Percentiles rank a stretch among this genome's conserved stretches.
Evolutionary conservation across 2,888 invertebrate genomes (phyloP).

Genomic region (Lasioglossum oenotherae): DNA sequence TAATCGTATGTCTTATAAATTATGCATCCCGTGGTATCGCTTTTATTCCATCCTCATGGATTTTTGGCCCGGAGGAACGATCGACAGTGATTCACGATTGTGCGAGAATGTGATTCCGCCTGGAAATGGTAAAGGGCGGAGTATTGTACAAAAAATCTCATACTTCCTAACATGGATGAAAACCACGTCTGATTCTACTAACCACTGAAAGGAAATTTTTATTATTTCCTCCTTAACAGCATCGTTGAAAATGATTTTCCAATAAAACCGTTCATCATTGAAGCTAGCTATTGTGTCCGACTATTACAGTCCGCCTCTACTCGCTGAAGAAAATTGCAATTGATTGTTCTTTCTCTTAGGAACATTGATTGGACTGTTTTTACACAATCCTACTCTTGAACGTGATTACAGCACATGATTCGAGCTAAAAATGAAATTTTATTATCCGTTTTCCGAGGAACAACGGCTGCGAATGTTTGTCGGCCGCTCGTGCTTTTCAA

Average conservation of each 20-base stretch:
- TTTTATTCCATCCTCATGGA: slow-evolving; percentile 13
- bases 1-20: slow-evolving; percentile 22
- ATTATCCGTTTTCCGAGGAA: background rate
- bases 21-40: slow-evolving; percentile 25
- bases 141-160: background rate
- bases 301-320: background rate
- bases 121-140: background rate
- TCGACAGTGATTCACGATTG: background rate
- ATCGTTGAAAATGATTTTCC: background rate
- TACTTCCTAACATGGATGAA: background rate
- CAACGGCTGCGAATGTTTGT: background rate
- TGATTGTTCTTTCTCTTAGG: background rate
- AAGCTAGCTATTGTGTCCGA: background rate
- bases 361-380: background rate
- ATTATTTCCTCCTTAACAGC: background rate
- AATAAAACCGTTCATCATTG: background rate
- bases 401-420: background rate
- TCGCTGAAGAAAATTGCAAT: background rate
- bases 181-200: background rate
- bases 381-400: background rate
- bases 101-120: background rate
- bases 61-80: slow-evolving; percentile 5
- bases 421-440: background rate
- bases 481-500: background rate
- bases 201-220: background rate